Percentiles rank a stretch among this genome's conserved stretches.
Conservation (phyloP, 2,888 invertebrate species). For the Scaptodrosophila latifasciaeformis region DNA sequence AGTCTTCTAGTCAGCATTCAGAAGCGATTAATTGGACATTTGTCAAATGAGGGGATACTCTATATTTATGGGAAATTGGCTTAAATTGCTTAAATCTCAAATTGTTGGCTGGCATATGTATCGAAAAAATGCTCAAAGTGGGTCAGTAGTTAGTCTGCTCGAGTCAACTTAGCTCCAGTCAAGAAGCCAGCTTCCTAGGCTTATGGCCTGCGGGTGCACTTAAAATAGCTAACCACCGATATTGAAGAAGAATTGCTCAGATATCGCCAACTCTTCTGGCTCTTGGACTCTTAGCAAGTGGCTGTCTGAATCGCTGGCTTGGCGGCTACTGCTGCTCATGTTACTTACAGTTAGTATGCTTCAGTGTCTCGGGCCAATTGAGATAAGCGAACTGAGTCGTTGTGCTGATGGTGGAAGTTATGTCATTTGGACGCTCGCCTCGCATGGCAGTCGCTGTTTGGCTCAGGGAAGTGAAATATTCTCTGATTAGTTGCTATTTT, state of each 20-base stretch:
- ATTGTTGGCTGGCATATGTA: slow-evolving; percentile 30
- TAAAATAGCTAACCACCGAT: slow-evolving; percentile 45
- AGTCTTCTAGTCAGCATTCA: slow-evolving; percentile 10
- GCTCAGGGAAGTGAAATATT: slow-evolving; percentile 38
- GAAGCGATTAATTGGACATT: slow-evolving; percentile 54
- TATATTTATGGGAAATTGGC: slow-evolving; percentile 39
- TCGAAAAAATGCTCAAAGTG: slow-evolving; percentile 29
- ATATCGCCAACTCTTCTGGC: slow-evolving; percentile 6
- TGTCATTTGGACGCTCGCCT: slow-evolving; percentile 49
- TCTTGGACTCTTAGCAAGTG: neutral
- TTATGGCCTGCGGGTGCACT: slow-evolving; percentile 60
- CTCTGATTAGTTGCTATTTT: slow-evolving; percentile 51
- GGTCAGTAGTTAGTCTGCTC: slow-evolving; percentile 33
- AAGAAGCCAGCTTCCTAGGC: slow-evolving; percentile 27
- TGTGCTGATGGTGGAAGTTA: slow-evolving; percentile 38
- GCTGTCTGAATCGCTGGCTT: slow-evolving; percentile 9
- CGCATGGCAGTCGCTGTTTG: slow-evolving; percentile 25
- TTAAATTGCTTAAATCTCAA: slow-evolving; percentile 60
- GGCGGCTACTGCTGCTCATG: slow-evolving; percentile 20
- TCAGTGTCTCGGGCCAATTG: slow-evolving; percentile 58
- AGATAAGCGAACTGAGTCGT: slow-evolving; percentile 44
- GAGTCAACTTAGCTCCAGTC: slow-evolving; percentile 2
- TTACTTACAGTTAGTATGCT: slow-evolving; percentile 60
- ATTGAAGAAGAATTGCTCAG: slow-evolving; percentile 14
- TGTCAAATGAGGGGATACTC: slow-evolving; percentile 35